phyloP scores from a whole-genome alignment of 2,113 vertebrate species.

The Ammospiza caudacuta region DNA sequence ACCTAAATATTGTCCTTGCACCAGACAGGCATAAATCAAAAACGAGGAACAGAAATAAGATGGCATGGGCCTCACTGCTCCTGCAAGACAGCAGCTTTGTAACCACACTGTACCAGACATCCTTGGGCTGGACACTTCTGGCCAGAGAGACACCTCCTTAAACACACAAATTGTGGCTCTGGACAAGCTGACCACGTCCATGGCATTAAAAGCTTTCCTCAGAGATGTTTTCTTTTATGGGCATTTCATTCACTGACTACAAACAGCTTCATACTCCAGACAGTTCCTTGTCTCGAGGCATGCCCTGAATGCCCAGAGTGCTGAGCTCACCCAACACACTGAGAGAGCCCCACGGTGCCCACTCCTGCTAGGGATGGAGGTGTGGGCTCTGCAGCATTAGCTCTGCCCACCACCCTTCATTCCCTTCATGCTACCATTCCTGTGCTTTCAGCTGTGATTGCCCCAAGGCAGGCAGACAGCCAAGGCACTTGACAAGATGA shows the following conservation, averaged over 20 bases:
- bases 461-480: background rate
- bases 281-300: background rate
- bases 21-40: background rate
- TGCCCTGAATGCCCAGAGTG: background rate
- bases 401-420: background rate
- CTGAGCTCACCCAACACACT: rapidly evolving
- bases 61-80: background rate
- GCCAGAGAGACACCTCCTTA: background rate
- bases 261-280: background rate
- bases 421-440: background rate
- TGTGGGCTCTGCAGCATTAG: background rate
- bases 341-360: background rate
- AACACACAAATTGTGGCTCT: background rate
- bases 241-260: slow-evolving; percentile 1
- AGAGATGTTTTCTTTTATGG: background rate
- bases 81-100: background rate
- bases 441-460: rapidly evolving
- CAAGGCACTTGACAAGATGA: background rate
- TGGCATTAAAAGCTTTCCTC: background rate
- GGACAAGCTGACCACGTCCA: background rate
- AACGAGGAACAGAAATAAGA: background rate
- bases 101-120: background rate
- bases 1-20: background rate
- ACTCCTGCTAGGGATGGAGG: background rate
- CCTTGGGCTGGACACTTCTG: background rate